Conservation (phyloP, 2,113 vertebrate genomes). For the Hiodon tergisus region DNA sequence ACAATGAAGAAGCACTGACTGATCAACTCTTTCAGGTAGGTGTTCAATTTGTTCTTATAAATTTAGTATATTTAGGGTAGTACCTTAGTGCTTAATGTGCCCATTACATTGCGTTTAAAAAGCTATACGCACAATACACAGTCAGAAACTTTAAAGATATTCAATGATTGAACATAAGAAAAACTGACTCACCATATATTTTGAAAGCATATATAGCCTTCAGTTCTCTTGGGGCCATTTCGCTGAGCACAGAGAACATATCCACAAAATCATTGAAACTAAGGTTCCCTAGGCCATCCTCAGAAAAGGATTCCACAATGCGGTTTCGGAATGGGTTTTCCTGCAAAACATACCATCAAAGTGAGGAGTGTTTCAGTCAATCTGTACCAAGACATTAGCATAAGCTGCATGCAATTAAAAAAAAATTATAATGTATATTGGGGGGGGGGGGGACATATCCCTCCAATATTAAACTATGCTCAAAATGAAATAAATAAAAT, state of each 20-base stretch:
- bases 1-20: slow-evolving; percentile 22
- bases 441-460: no score
- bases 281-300: slow-evolving; percentile 87
- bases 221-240: slow-evolving; percentile 90
- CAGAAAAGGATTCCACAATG: slow-evolving; percentile 88
- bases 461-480: no score
- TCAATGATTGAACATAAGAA: neutral
- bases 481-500: no score
- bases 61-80: neutral
- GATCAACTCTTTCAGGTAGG: neutral
- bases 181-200: slow-evolving; percentile 75
- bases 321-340: slow-evolving; percentile 90
- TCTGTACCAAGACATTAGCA: neutral
- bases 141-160: neutral
- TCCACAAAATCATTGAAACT: slow-evolving; percentile 98
- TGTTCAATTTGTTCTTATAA: neutral
- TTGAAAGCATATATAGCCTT: slow-evolving; percentile 98
- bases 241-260: slow-evolving; percentile 97
- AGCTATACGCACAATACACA: no score
- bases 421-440: no score
- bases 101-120: no score
- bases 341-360: slow-evolving; percentile 50
- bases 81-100: no score
- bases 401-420: no score
- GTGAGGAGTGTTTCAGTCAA: neutral